Percentiles rank a stretch among this genome's conserved stretches.
Evolutionary conservation across 2,113 vertebrate species (phyloP).

Genomic region (Bambusicola thoracicus): DNA sequence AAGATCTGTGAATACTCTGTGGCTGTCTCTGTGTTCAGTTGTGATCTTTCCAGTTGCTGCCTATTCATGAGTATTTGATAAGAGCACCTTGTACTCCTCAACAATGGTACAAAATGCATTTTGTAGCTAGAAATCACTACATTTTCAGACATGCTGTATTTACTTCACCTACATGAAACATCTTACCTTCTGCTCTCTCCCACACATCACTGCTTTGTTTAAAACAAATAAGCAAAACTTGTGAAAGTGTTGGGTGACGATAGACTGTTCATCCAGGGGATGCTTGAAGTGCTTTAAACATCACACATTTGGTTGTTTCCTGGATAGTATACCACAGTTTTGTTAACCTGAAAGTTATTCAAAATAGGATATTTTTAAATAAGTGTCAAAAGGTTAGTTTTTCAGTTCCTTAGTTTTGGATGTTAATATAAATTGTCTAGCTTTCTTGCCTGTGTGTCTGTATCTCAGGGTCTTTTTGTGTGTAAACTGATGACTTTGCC

Average conservation of each 20-base stretch:
- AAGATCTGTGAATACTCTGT: neutral
- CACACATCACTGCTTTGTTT: neutral
- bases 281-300: neutral
- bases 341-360: neutral
- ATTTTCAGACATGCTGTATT: neutral
- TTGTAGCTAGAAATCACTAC: neutral
- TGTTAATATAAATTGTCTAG: neutral
- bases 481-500: neutral
- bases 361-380: neutral
- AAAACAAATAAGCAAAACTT: neutral
- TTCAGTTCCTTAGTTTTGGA: neutral
- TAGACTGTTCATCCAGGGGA: neutral
- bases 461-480: neutral
- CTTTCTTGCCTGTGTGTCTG: neutral
- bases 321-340: neutral
- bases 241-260: neutral
- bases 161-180: neutral
- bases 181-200: neutral
- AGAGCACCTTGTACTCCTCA: neutral
- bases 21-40: fast-evolving
- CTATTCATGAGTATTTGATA: neutral
- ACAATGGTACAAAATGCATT: neutral
- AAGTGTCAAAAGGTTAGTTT: neutral
- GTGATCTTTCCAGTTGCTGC: neutral
- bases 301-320: neutral